Percentiles rank a stretch among this genome's conserved stretches.
phyloP scores from a whole-genome alignment of 2,113 vertebrate genomes.

The Martes martes region DNA sequence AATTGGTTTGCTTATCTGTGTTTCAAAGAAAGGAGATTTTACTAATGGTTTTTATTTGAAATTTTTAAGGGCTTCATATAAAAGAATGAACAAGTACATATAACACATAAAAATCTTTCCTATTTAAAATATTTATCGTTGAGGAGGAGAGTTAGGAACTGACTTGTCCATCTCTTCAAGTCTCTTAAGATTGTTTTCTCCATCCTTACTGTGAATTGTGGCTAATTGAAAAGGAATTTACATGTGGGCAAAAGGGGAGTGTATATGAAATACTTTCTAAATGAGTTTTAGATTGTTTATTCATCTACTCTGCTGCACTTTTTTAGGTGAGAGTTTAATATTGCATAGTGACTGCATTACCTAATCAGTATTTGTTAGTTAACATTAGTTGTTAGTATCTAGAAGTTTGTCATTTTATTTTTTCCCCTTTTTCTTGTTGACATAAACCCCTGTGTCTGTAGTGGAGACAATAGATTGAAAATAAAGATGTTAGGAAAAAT shows the following conservation, averaged over 20 bases:
- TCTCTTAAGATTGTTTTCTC: background rate
- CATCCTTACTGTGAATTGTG: background rate
- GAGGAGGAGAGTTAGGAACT: background rate
- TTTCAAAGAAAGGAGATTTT: background rate
- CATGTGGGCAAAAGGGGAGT: background rate
- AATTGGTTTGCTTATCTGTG: background rate
- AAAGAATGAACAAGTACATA: background rate
- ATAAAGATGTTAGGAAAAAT: background rate
- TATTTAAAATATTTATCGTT: slow-evolving; percentile 4
- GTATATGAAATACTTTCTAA: background rate
- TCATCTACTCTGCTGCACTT: background rate
- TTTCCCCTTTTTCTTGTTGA: background rate
- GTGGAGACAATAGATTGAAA: background rate
- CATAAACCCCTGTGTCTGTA: background rate
- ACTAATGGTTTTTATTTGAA: background rate
- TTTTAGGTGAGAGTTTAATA: background rate
- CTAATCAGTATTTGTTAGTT: background rate
- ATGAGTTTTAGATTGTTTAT: slow-evolving; percentile 2
- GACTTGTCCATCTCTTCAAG: background rate
- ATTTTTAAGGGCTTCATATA: background rate
- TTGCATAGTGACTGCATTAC: background rate
- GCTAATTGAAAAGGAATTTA: slow-evolving; percentile 10
- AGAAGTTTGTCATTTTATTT: background rate
- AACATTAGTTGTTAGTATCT: background rate
- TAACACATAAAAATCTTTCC: background rate